phyloP scores from a whole-genome alignment of 92 coral and sea anemone species.

The Zoanthus sansibaricus region DNA sequence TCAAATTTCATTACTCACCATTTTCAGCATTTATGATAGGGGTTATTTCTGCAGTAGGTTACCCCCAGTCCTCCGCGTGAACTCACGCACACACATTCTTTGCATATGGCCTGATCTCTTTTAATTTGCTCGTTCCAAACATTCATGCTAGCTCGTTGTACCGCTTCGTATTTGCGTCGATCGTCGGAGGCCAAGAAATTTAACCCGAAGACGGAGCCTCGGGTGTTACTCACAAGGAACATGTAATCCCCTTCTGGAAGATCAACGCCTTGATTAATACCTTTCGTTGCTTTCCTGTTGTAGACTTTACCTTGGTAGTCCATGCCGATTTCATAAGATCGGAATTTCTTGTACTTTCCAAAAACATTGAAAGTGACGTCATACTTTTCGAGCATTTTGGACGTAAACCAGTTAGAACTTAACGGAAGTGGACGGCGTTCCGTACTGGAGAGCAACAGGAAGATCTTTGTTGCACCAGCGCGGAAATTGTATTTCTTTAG shows the following conservation, averaged over 20 bases:
- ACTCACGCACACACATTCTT: slow-evolving; percentile 92
- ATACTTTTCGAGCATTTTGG: slow-evolving; percentile 74
- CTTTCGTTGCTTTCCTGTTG: slow-evolving; percentile 65
- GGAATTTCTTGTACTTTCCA: slow-evolving; percentile 84
- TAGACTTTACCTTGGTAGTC: slow-evolving; percentile 79
- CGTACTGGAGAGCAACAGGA: slow-evolving; percentile 81
- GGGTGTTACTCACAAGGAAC: slow-evolving; percentile 74
- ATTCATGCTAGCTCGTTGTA: slow-evolving; percentile 60
- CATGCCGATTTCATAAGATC: slow-evolving; percentile 68
- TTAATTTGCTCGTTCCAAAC: slow-evolving; percentile 92
- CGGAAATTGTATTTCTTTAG: slow-evolving; percentile 77
- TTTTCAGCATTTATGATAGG: slow-evolving; percentile 86
- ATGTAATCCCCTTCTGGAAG: slow-evolving; percentile 85
- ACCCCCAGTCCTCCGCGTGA: slow-evolving; percentile 83
- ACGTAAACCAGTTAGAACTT: slow-evolving; percentile 56
- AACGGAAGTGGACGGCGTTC: slow-evolving; percentile 67
- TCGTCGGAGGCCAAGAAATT: slow-evolving; percentile 74
- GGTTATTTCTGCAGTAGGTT: slow-evolving; percentile 93
- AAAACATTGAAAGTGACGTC: slow-evolving; percentile 93
- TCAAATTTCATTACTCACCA: slow-evolving; percentile 55
- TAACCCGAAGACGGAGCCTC: slow-evolving; percentile 85
- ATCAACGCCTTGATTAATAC: slow-evolving; percentile 52
- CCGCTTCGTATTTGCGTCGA: slow-evolving; percentile 41
- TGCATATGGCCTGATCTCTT: slow-evolving; percentile 86
- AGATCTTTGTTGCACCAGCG: slow-evolving; percentile 89